Evolutionary conservation across 2,113 vertebrate genomes (phyloP).

Genomic region (Sylvietta virens): DNA sequence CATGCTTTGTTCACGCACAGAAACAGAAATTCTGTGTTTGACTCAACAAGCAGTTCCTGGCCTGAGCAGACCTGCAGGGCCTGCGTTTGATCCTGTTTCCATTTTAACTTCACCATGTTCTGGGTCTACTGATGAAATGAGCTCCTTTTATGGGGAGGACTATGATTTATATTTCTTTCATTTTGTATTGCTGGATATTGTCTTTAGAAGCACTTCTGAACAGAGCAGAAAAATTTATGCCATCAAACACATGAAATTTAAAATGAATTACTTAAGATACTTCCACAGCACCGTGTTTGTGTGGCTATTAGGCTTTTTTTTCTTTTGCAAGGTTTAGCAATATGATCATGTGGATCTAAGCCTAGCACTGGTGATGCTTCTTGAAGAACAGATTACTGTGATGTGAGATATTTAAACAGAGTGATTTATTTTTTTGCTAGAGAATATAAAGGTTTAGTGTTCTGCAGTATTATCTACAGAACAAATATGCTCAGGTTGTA

Average conservation of each 20-base stretch:
- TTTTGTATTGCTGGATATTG: neutral
- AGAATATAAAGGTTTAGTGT: neutral
- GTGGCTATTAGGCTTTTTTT: neutral
- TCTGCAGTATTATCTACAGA: neutral
- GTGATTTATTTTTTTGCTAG: neutral
- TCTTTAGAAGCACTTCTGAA: neutral
- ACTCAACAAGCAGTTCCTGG: neutral
- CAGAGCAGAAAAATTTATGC: neutral
- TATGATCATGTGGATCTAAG: neutral
- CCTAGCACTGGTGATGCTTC: neutral
- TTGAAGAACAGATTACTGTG: neutral
- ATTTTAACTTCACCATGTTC: neutral
- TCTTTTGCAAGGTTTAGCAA: neutral
- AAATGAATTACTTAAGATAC: neutral
- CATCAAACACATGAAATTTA: neutral
- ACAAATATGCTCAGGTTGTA: conserved; percentile 9
- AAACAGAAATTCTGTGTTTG: neutral
- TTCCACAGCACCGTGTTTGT: neutral
- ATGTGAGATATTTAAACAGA: neutral
- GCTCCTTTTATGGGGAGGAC: neutral
- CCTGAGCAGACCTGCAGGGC: neutral
- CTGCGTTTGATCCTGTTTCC: neutral
- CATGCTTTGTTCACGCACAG: neutral
- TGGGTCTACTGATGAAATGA: neutral
- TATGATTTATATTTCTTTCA: neutral